Conservation (phyloP, 2,888 invertebrate genomes). For the Branchellion lobata region DNA sequence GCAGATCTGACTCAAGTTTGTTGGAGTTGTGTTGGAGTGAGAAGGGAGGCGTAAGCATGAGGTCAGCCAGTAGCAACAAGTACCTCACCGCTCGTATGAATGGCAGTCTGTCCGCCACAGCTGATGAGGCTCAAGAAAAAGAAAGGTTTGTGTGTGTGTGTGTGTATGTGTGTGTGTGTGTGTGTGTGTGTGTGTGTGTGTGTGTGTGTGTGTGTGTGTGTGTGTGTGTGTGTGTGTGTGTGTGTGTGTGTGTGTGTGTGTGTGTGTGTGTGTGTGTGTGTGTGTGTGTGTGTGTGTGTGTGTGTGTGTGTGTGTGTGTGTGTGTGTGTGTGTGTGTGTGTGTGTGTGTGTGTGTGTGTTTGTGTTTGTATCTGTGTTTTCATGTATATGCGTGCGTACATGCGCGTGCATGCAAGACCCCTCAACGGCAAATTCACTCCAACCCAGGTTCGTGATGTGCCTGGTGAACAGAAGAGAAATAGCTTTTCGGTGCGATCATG, state of each 20-base stretch:
- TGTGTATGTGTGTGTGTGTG: slow-evolving; percentile 57
- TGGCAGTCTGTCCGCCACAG: slow-evolving; percentile 86
- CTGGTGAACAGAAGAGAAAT: slow-evolving; percentile 75
- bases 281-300: no score
- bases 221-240: slow-evolving; percentile 64
- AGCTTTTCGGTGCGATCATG: slow-evolving; percentile 90
- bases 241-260: slow-evolving; percentile 48
- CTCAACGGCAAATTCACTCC: no score
- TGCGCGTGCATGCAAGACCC: no score
- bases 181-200: slow-evolving; percentile 86
- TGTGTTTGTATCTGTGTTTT: no score
- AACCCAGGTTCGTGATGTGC: slow-evolving; percentile 42
- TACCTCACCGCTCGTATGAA: slow-evolving; percentile 90
- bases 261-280: slow-evolving; percentile 36
- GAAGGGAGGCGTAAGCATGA: slow-evolving; percentile 80
- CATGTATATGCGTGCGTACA: no score
- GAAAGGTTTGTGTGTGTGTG: slow-evolving; percentile 66
- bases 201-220: slow-evolving; percentile 92
- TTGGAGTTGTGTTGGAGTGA: slow-evolving; percentile 89
- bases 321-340: no score
- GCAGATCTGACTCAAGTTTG: slow-evolving; percentile 59
- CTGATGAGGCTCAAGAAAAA: slow-evolving; percentile 79
- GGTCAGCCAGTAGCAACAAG: slow-evolving; percentile 90
- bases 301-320: no score
- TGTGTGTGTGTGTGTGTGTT: no score